Evolutionary conservation across 1,140 invertebrate species (phyloP).

Genomic region (Drosophila bocqueti): DNA sequence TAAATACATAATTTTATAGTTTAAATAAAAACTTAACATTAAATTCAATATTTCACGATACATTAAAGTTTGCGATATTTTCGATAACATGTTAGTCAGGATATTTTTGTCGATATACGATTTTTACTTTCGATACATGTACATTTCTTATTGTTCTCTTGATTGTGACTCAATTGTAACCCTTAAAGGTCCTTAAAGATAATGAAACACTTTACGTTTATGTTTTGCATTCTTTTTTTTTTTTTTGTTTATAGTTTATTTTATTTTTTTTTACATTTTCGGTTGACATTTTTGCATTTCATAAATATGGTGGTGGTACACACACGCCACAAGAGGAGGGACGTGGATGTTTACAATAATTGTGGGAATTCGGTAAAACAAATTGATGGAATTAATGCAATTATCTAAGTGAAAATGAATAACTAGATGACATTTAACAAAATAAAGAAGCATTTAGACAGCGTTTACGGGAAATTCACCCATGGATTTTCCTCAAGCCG

Average conservation of each 20-base stretch:
- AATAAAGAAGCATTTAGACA: conserved; percentile 1
- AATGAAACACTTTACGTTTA: background rate
- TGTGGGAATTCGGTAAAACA: conserved; percentile 8
- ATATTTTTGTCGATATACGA: too few species aligned
- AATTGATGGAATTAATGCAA: conserved; percentile 6
- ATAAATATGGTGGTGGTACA: conserved; percentile 4
- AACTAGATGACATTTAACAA: conserved; percentile 29
- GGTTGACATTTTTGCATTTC: conserved; percentile 20
- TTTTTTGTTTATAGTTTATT: conserved; percentile 17
- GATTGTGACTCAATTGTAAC: background rate
- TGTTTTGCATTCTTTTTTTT: background rate
- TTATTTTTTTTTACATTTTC: conserved; percentile 28
- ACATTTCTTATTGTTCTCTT: too few species aligned
- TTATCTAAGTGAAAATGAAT: background rate
- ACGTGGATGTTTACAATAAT: conserved; percentile 43
- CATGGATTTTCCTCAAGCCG: too few species aligned
- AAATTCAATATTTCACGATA: too few species aligned
- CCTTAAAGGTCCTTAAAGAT: too few species aligned
- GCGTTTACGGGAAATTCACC: conserved; percentile 2
- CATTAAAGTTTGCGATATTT: too few species aligned
- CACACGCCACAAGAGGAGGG: conserved; percentile 17
- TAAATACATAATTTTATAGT: too few species aligned
- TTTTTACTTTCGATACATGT: too few species aligned
- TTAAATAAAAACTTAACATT: too few species aligned
- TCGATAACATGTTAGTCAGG: too few species aligned